phyloP scores from a whole-genome alignment of 2,113 vertebrate genomes.

The Anser cygnoides region DNA sequence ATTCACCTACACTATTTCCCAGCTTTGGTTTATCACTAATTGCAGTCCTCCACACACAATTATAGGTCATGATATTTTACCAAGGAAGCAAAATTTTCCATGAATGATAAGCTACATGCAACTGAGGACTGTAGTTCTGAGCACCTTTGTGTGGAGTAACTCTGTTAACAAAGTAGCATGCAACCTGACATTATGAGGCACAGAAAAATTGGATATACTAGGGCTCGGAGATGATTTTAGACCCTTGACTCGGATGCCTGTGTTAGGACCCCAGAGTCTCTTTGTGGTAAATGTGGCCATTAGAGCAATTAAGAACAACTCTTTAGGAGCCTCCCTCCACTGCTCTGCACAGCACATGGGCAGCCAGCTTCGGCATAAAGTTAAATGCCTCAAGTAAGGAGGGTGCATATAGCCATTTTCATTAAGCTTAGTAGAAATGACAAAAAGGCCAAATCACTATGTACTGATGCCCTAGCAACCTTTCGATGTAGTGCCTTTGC shows the following conservation, averaged over 20 bases:
- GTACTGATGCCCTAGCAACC: conserved; percentile 36
- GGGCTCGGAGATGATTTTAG: conserved; percentile 4
- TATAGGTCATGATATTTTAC: conserved; percentile 20
- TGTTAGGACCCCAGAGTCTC: background rate
- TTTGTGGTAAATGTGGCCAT: background rate
- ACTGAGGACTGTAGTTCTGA: background rate
- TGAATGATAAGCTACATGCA: background rate
- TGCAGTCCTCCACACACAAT: conserved; percentile 16
- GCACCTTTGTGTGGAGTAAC: background rate
- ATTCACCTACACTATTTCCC: conserved; percentile 14
- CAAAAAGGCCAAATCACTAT: conserved; percentile 40
- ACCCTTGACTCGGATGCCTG: background rate
- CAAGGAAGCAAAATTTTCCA: background rate
- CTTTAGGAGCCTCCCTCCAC: background rate
- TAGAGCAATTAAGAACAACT: background rate
- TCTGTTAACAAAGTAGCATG: background rate
- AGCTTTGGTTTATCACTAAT: background rate
- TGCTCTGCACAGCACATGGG: background rate
- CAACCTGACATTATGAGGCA: background rate
- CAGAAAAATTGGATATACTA: background rate
- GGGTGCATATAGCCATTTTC: conserved; percentile 18
- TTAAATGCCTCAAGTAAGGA: conserved; percentile 23
- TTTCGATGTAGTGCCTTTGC: background rate
- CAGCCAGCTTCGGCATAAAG: background rate
- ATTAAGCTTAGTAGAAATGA: conserved; percentile 33